phyloP scores from a whole-genome alignment of 2,888 invertebrate genomes.

The Phyllotreta cruciferae region DNA sequence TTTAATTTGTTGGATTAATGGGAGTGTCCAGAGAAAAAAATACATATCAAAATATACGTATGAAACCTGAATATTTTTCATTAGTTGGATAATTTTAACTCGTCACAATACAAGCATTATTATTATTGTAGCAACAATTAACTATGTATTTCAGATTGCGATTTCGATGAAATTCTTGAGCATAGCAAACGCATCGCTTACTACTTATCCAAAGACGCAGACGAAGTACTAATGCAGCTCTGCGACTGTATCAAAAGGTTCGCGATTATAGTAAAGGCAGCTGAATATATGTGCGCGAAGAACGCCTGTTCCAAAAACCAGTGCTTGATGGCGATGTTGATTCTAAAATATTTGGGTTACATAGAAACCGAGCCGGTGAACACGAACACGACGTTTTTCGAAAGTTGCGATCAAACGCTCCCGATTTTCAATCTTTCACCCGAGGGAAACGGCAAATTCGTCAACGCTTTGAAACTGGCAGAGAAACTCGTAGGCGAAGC shows the following conservation, averaged over 20 bases:
- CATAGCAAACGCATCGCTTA: slow-evolving; percentile 41
- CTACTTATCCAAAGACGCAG: slow-evolving; percentile 39
- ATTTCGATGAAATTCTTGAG: slow-evolving; percentile 16
- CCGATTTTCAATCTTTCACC: slow-evolving; percentile 17
- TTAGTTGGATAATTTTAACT: background rate
- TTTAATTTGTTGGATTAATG: background rate
- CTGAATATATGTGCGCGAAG: slow-evolving; percentile 40
- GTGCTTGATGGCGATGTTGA: slow-evolving; percentile 44
- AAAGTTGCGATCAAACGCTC: slow-evolving; percentile 16
- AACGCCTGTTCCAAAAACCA: slow-evolving; percentile 40
- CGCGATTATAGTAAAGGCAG: slow-evolving; percentile 41
- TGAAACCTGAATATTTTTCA: background rate
- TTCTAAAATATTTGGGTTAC: slow-evolving; percentile 44
- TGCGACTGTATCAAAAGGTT: slow-evolving; percentile 43
- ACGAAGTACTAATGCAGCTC: slow-evolving; percentile 43
- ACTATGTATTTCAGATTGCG: slow-evolving; percentile 19
- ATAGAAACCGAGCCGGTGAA: background rate
- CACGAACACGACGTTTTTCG: slow-evolving; percentile 14
- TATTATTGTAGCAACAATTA: slow-evolving; percentile 7
- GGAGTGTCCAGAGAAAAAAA: too few species aligned
- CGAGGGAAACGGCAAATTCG: slow-evolving; percentile 24
- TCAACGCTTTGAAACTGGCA: slow-evolving; percentile 36
- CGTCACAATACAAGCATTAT: background rate
- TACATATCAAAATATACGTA: slow-evolving; percentile 34
- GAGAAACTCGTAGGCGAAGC: slow-evolving; percentile 45